phyloP scores from a whole-genome alignment of 2,113 vertebrate species.

The Trogon surrucura region DNA sequence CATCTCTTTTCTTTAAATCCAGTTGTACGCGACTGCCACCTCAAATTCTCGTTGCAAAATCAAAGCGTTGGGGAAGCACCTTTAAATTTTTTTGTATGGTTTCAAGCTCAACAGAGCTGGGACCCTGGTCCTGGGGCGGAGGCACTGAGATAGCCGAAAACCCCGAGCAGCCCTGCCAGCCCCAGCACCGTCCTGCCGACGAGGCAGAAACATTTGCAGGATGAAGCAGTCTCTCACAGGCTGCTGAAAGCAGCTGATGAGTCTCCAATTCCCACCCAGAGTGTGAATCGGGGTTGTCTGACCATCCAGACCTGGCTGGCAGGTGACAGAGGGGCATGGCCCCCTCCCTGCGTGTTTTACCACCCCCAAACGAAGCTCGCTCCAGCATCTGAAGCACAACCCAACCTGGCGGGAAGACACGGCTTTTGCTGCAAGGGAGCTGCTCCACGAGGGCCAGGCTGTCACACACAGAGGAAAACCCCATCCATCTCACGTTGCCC shows the following conservation, averaged over 20 bases:
- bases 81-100: background rate
- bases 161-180: background rate
- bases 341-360: background rate
- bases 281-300: background rate
- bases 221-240: background rate
- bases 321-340: background rate
- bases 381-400: background rate
- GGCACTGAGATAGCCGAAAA: background rate
- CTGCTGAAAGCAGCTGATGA: background rate
- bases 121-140: background rate
- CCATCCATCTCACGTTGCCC: background rate
- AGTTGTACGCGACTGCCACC: background rate
- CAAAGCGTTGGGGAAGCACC: background rate
- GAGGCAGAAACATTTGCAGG: fast-evolving
- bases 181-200: background rate
- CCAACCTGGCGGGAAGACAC: background rate
- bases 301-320: fast-evolving
- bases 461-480: background rate
- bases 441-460: background rate
- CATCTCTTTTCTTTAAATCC: background rate
- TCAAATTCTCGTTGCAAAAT: background rate
- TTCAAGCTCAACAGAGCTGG: background rate
- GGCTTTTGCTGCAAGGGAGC: background rate
- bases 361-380: background rate
- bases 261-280: background rate